Evolutionary conservation across 2,888 invertebrate genomes (phyloP).

Genomic region (Drosophila leonis): DNA sequence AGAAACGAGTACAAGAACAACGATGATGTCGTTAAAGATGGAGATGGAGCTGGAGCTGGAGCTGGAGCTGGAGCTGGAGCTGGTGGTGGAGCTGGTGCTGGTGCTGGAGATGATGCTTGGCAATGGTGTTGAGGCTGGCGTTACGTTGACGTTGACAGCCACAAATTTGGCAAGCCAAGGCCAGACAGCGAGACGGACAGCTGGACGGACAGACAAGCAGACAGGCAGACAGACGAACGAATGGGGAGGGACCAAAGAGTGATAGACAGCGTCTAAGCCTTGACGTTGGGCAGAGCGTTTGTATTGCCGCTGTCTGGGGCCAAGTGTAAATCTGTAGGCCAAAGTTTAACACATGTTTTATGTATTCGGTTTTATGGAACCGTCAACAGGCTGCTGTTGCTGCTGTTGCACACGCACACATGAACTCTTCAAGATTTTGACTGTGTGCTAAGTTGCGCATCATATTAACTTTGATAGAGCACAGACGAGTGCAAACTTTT

Average conservation of each 20-base stretch:
- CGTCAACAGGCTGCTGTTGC: slow-evolving; percentile 49
- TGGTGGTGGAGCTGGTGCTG: slow-evolving; percentile 2
- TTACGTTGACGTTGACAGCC: slow-evolving; percentile 68
- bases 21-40: slow-evolving; percentile 47
- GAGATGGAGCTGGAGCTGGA: slow-evolving; percentile 12
- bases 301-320: slow-evolving; percentile 39
- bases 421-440: slow-evolving; percentile 29
- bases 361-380: slow-evolving; percentile 55
- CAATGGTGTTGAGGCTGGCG: slow-evolving; percentile 29
- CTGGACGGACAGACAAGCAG: slow-evolving; percentile 12
- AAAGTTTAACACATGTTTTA: slow-evolving; percentile 59
- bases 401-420: background rate
- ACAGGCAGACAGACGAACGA: background rate
- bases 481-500: slow-evolving; percentile 23
- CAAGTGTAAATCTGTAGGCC: slow-evolving; percentile 56
- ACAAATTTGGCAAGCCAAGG: slow-evolving; percentile 67
- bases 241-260: background rate
- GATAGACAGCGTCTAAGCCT: slow-evolving; percentile 42
- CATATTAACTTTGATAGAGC: slow-evolving; percentile 33
- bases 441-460: slow-evolving; percentile 31
- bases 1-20: slow-evolving; percentile 35
- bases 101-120: slow-evolving; percentile 13
- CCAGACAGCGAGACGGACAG: slow-evolving; percentile 37
- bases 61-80: slow-evolving; percentile 7
- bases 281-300: slow-evolving; percentile 31